Percentiles rank a stretch among this genome's conserved stretches.
These are phyloP conservation scores for Dysmachus trigonus DNA, from an alignment of 2,888 invertebrate genomes.

Conservation along the genomic window DNA sequence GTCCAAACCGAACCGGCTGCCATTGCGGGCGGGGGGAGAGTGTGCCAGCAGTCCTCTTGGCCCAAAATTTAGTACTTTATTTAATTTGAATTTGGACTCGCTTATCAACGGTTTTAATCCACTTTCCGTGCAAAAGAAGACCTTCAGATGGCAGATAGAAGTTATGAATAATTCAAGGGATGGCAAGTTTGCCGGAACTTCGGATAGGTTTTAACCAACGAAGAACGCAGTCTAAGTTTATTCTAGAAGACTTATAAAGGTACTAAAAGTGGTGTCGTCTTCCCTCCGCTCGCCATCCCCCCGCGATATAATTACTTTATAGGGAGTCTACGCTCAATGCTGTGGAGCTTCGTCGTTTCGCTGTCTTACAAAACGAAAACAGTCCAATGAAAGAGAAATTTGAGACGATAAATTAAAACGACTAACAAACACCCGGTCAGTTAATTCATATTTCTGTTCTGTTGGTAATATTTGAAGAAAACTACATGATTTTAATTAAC, in stretches of 20 bases:
- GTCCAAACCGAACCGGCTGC: background rate
- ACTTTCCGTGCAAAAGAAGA: slow-evolving; percentile 39
- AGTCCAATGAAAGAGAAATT: slow-evolving; percentile 15
- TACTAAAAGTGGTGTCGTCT: background rate
- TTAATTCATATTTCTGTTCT: background rate
- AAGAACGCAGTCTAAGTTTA: background rate
- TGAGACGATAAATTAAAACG: background rate
- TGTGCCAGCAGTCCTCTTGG: too few species aligned
- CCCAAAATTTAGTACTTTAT: slow-evolving; percentile 44
- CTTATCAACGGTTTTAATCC: slow-evolving; percentile 39
- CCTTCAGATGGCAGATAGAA: slow-evolving; percentile 38
- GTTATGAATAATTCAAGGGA: slow-evolving; percentile 48
- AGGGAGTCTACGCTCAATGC: background rate
- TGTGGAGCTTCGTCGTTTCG: background rate
- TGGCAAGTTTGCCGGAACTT: slow-evolving; percentile 40
- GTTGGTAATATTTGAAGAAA: background rate
- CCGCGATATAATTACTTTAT: slow-evolving; percentile 20
- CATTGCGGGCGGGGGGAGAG: background rate
- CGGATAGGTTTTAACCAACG: slow-evolving; percentile 1
- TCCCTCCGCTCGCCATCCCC: background rate
- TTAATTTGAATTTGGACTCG: slow-evolving; percentile 43
- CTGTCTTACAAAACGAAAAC: slow-evolving; percentile 8
- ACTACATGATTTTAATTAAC: background rate
- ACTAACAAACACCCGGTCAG: background rate
- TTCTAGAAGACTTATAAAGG: slow-evolving; percentile 18